A percentile compares a stretch with the other conserved stretches of the same genome.
These are phyloP conservation scores for Halcyon senegalensis DNA, from an alignment of 2,113 vertebrate genomes.

Conservation along the genomic window DNA sequence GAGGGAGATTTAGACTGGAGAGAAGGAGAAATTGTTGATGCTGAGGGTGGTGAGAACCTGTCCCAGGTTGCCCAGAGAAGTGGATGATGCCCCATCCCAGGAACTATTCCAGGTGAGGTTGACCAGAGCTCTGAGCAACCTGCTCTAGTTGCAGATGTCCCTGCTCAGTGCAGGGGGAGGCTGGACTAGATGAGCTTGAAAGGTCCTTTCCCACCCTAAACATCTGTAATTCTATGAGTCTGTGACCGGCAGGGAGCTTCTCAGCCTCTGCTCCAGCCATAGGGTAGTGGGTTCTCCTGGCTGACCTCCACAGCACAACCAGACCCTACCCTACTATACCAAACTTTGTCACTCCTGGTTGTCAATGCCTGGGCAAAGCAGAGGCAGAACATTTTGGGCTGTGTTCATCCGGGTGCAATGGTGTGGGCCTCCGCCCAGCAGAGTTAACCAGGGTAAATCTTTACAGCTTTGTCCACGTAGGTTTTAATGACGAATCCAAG, in stretches of 20 bases:
- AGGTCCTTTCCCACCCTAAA: neutral
- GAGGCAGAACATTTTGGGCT: neutral
- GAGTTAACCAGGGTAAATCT: neutral
- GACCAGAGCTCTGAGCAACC: no score
- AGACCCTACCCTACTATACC: neutral
- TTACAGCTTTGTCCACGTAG: neutral
- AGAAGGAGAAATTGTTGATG: neutral
- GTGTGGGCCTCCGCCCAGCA: rapidly evolving
- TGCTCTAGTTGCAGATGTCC: no score
- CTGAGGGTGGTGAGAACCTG: neutral
- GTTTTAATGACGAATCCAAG: neutral
- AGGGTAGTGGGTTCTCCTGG: neutral
- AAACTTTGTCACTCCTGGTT: neutral
- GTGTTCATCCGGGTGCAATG: rapidly evolving
- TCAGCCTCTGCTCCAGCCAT: neutral
- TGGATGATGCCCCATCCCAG: neutral
- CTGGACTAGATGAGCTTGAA: neutral
- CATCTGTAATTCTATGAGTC: neutral
- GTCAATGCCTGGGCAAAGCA: neutral
- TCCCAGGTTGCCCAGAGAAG: neutral
- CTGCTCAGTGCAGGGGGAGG: neutral
- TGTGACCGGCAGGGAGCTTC: neutral
- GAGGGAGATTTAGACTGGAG: neutral
- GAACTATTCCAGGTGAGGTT: no score
- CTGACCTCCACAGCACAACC: neutral